These are phyloP conservation scores for Alectura lathami DNA, from an alignment of 2,113 vertebrate genomes.

Conservation along the genomic window DNA sequence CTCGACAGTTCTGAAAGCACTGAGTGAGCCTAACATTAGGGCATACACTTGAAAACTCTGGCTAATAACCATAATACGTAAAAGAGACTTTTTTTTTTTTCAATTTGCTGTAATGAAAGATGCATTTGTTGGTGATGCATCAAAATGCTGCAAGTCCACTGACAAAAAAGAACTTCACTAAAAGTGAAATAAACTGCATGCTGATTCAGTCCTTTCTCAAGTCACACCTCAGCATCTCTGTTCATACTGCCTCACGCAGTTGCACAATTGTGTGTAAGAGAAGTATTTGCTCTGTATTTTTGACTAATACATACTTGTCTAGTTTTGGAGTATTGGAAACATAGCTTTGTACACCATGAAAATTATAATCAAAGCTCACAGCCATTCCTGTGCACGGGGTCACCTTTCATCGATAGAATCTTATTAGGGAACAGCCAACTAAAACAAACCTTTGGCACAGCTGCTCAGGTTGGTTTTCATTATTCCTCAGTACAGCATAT, in stretches of 20 bases:
- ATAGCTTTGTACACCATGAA: background rate
- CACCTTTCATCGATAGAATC: background rate
- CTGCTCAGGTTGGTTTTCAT: conserved; percentile 25
- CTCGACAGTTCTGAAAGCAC: background rate
- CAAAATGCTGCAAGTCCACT: background rate
- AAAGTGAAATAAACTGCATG: background rate
- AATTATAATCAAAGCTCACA: conserved; percentile 28
- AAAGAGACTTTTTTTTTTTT: background rate
- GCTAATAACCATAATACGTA: background rate
- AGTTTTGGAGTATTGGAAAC: background rate
- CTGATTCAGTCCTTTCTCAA: background rate
- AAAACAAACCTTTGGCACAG: conserved; percentile 52
- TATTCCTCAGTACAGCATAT: conserved; percentile 5
- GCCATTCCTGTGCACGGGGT: background rate
- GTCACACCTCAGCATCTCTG: background rate
- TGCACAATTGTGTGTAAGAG: background rate
- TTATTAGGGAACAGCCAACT: conserved; percentile 38
- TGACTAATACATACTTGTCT: background rate
- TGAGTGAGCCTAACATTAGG: background rate
- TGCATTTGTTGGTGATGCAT: background rate
- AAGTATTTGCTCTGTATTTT: background rate
- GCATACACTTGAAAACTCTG: background rate
- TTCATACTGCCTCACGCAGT: background rate
- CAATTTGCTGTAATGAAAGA: background rate
- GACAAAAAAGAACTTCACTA: background rate